Evolutionary conservation across 2,797 vertebrate species (phyloP).

Genomic region (Nyctibius grandis): DNA sequence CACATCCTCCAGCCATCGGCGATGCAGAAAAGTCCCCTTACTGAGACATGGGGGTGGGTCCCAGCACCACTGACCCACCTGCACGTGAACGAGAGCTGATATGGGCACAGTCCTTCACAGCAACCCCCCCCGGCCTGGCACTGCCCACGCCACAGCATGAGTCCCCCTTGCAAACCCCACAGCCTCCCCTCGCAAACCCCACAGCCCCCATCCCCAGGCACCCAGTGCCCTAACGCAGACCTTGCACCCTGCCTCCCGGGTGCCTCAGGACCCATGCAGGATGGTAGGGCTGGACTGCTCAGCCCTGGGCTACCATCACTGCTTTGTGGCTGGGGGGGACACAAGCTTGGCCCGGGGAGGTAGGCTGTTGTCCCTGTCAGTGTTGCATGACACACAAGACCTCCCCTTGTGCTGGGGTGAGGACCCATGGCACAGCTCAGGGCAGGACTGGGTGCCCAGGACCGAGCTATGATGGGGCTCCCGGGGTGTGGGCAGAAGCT

Average conservation of each 20-base stretch:
- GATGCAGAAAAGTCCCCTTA: neutral
- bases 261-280: neutral
- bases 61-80: neutral
- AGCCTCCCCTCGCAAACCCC: neutral
- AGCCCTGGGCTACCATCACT: neutral
- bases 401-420: neutral
- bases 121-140: neutral
- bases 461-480: neutral
- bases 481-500: neutral
- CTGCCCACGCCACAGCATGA: rapidly evolving
- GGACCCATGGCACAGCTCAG: rapidly evolving
- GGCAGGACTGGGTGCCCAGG: neutral
- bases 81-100: neutral
- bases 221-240: neutral
- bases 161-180: neutral
- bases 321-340: neutral
- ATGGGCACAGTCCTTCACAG: neutral
- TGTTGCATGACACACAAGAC: neutral
- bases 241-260: rapidly evolving
- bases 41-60: neutral
- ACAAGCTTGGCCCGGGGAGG: neutral
- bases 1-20: rapidly evolving
- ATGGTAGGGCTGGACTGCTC: neutral
- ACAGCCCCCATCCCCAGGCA: neutral
- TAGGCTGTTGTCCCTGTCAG: neutral